These are phyloP conservation scores for Tetragnatha montana DNA, from an alignment of 2,888 invertebrate genomes.

Conservation along the genomic window DNA sequence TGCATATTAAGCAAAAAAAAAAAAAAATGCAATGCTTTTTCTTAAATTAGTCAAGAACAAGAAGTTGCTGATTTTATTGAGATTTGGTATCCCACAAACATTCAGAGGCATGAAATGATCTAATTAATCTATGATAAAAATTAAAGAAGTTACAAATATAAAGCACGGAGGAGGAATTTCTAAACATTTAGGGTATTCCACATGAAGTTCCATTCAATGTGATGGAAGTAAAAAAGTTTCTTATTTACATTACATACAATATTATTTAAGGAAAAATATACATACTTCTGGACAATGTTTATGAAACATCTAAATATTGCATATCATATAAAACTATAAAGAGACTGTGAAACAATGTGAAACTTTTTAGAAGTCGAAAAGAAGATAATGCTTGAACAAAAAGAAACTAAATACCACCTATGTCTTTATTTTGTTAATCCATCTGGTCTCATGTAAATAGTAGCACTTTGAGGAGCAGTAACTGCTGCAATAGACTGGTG, in stretches of 20 bases:
- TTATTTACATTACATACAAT: conserved; percentile 19
- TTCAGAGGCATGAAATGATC: too few species aligned
- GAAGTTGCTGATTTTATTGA: too few species aligned
- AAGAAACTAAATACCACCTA: conserved; percentile 7
- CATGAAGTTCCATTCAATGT: conserved; percentile 4
- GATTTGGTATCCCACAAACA: too few species aligned
- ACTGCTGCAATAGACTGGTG: conserved; percentile 82
- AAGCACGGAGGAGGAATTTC: not conserved
- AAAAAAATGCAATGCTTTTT: too few species aligned
- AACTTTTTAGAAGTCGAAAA: conserved; percentile 18
- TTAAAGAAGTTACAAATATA: not conserved
- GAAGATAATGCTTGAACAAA: conserved; percentile 1
- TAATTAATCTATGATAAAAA: not conserved
- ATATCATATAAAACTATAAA: conserved; percentile 53
- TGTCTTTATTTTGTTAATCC: conserved; percentile 58
- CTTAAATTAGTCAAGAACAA: too few species aligned
- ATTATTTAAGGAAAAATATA: conserved; percentile 60
- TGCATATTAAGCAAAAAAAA: too few species aligned
- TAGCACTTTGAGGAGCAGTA: conserved; percentile 76
- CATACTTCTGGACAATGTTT: conserved; percentile 38
- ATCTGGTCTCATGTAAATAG: conserved; percentile 79
- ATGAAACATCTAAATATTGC: conserved; percentile 33
- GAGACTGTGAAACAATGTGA: conserved; percentile 39
- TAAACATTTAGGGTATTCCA: not conserved
- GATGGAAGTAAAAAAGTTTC: conserved; percentile 49